These are phyloP conservation scores for Columbina picui DNA, from an alignment of 2,113 vertebrate genomes.

Conservation along the genomic window DNA sequence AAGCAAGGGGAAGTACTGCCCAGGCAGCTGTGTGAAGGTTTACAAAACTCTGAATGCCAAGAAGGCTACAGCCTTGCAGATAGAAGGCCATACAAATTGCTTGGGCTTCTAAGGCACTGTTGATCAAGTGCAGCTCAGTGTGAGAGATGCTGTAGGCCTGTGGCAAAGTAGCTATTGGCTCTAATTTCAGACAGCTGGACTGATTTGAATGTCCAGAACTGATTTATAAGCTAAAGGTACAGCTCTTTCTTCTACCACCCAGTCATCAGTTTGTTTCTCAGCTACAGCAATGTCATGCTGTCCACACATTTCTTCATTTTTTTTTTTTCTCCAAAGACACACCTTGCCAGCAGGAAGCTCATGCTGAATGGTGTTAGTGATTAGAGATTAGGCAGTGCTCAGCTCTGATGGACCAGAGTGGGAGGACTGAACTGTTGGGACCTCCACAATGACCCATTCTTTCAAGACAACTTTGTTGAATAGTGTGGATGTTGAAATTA, in stretches of 20 bases:
- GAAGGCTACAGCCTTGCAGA: neutral
- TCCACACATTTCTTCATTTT: neutral
- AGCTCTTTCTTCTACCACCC: neutral
- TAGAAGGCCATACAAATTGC: accelerated
- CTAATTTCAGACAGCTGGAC: neutral
- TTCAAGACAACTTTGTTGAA: neutral
- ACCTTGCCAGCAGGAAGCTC: neutral
- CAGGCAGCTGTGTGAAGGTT: neutral
- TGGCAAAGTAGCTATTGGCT: neutral
- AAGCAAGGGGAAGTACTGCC: neutral
- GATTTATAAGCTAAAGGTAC: neutral
- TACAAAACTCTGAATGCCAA: neutral
- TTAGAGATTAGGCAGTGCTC: neutral
- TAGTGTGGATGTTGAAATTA: neutral
- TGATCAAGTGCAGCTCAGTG: too few species aligned
- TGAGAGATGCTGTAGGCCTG: neutral
- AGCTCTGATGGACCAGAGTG: neutral
- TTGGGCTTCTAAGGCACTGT: neutral
- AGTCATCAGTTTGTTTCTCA: neutral
- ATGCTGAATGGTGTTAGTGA: neutral
- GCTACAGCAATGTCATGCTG: neutral
- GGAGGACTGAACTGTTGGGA: neutral
- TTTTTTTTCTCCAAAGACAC: neutral
- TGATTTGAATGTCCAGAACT: neutral
- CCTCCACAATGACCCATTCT: neutral